A percentile compares a stretch with the other conserved stretches of the same genome.
These are phyloP conservation scores for Geotrupes spiniger DNA, from an alignment of 2,888 invertebrate genomes.

Conservation along the genomic window DNA sequence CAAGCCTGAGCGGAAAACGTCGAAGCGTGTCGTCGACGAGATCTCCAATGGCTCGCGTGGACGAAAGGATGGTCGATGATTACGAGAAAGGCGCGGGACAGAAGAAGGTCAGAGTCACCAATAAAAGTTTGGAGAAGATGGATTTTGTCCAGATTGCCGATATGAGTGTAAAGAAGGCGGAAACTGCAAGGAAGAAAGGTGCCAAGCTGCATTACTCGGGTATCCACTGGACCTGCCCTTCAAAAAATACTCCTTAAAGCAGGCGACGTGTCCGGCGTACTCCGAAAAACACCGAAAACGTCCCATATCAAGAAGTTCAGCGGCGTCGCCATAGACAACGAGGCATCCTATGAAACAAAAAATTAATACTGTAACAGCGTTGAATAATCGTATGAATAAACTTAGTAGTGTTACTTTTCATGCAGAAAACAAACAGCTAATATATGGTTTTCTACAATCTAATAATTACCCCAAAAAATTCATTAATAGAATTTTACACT, in stretches of 20 bases:
- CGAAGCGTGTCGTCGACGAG: not conserved
- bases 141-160: slow-evolving; percentile 1
- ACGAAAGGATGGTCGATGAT: not conserved
- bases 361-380: too few species aligned
- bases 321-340: slow-evolving; percentile 3
- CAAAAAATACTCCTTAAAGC: slow-evolving; percentile 20
- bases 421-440: too few species aligned
- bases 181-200: slow-evolving; percentile 16
- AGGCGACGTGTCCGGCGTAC: slow-evolving; percentile 44
- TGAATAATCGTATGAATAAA: too few species aligned
- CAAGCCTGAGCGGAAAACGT: not conserved
- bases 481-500: too few species aligned
- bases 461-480: too few species aligned
- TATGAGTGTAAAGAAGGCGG: slow-evolving; percentile 16
- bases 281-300: slow-evolving; percentile 42
- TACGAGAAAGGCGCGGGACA: not conserved
- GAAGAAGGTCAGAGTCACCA: not conserved
- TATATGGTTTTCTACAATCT: too few species aligned
- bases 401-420: too few species aligned
- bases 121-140: not conserved
- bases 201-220: not conserved
- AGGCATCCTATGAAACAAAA: too few species aligned
- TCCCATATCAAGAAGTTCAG: slow-evolving; percentile 32
- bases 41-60: not conserved
- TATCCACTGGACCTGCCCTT: not conserved